Conservation (phyloP, 2,888 invertebrate species). For the Pammene fasciana region DNA sequence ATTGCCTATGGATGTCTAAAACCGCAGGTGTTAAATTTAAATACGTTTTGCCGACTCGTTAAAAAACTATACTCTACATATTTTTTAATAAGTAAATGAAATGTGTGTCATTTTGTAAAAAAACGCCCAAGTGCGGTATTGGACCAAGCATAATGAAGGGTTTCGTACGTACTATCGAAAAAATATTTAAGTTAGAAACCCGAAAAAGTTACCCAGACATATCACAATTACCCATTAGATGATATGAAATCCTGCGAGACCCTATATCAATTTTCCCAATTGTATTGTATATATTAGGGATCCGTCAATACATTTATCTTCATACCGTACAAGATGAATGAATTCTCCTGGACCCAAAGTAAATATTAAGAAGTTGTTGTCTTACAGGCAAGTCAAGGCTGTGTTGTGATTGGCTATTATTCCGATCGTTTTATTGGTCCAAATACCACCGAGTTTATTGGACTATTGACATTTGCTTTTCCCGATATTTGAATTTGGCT, state of each 20-base stretch:
- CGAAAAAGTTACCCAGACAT: too few relatives aligned
- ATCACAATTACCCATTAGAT: neutral
- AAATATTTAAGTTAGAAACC: too few relatives aligned
- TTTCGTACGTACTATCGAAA: too few relatives aligned
- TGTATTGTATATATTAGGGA: neutral
- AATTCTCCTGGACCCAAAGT: neutral
- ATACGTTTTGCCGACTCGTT: too few relatives aligned
- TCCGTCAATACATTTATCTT: conserved; percentile 6
- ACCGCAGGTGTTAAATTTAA: too few relatives aligned
- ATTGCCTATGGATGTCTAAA: too few relatives aligned
- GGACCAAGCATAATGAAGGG: too few relatives aligned
- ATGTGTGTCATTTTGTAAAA: too few relatives aligned
- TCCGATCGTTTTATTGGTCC: conserved; percentile 28
- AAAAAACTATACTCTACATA: too few relatives aligned
- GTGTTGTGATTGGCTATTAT: conserved; percentile 32
- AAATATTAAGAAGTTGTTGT: conserved; percentile 30
- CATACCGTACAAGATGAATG: neutral
- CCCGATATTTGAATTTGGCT: conserved; percentile 5
- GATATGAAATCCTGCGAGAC: neutral
- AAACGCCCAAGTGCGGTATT: too few relatives aligned
- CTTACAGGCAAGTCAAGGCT: conserved; percentile 19
- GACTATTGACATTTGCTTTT: conserved; percentile 30
- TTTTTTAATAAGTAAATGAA: too few relatives aligned
- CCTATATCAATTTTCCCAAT: neutral
- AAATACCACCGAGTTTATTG: conserved; percentile 24